Conservation (phyloP, 2,113 vertebrate genomes). For the Sciurus niger region DNA sequence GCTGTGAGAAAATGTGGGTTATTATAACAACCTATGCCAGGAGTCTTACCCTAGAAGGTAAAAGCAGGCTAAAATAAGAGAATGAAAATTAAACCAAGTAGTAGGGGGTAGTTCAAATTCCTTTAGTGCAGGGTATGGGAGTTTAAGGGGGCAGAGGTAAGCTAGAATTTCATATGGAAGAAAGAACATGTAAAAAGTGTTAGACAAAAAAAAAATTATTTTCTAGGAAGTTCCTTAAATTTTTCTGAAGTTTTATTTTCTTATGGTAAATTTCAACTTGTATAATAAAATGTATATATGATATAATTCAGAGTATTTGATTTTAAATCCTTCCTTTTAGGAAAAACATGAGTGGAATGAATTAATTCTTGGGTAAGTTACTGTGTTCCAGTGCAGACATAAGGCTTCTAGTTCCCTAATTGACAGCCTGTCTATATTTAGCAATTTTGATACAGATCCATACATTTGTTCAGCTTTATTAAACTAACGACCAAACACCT, state of each 20-base stretch:
- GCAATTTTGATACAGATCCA: not conserved
- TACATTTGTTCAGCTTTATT: not conserved
- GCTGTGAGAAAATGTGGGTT: not conserved
- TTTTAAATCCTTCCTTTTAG: slow-evolving; percentile 24
- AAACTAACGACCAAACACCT: not conserved
- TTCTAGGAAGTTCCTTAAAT: not conserved
- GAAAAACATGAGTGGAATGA: not conserved
- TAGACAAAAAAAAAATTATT: not conserved
- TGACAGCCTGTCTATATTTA: not conserved
- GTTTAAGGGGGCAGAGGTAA: not conserved
- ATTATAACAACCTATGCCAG: not conserved
- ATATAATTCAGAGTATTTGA: not conserved
- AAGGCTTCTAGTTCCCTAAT: not conserved
- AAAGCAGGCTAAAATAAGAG: not conserved
- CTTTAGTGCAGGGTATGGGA: not conserved
- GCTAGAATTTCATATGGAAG: not conserved
- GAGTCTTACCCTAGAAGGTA: not conserved
- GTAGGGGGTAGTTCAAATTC: not conserved
- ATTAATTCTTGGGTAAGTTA: not conserved
- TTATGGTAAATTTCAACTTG: not conserved
- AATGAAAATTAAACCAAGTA: not conserved
- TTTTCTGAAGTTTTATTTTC: not conserved
- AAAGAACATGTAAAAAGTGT: not conserved
- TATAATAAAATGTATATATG: not conserved
- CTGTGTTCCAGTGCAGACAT: not conserved